Evolutionary conservation across 2,797 vertebrate species (phyloP).

Genomic region (Chaetodon trifasciatus): DNA sequence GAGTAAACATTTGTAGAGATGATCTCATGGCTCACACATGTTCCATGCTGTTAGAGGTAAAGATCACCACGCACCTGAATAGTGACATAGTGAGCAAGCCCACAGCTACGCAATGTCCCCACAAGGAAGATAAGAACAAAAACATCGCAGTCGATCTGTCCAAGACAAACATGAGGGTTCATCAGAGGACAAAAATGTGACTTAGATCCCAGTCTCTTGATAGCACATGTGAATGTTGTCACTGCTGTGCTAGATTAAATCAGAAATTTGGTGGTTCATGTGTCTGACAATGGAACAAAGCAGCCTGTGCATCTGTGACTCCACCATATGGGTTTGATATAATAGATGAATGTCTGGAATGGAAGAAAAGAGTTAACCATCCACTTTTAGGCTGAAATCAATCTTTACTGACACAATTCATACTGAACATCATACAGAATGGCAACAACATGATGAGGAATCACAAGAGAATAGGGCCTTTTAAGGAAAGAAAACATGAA

Average conservation of each 20-base stretch:
- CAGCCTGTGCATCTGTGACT: slow-evolving; percentile 23
- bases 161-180: slow-evolving; percentile 38
- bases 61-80: slow-evolving; percentile 26
- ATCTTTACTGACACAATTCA: not conserved
- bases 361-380: not conserved
- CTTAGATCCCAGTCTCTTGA: slow-evolving; percentile 27
- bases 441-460: not conserved
- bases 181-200: slow-evolving; percentile 30
- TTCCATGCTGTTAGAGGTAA: slow-evolving; percentile 3
- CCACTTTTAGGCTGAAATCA: not conserved
- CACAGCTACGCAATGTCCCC: slow-evolving; percentile 1
- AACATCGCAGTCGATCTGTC: slow-evolving; percentile 6
- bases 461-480: not conserved
- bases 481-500: not conserved
- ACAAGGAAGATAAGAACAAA: not conserved
- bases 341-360: not conserved
- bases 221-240: slow-evolving; percentile 19
- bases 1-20: not conserved
- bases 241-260: slow-evolving; percentile 29
- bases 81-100: slow-evolving; percentile 23
- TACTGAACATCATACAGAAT: not conserved
- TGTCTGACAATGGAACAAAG: slow-evolving; percentile 25
- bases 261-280: slow-evolving; percentile 5
- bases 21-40: slow-evolving; percentile 46
- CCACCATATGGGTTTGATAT: slow-evolving; percentile 32